Conservation (phyloP, 2,888 invertebrate species). For the Melanophora roralis region DNA sequence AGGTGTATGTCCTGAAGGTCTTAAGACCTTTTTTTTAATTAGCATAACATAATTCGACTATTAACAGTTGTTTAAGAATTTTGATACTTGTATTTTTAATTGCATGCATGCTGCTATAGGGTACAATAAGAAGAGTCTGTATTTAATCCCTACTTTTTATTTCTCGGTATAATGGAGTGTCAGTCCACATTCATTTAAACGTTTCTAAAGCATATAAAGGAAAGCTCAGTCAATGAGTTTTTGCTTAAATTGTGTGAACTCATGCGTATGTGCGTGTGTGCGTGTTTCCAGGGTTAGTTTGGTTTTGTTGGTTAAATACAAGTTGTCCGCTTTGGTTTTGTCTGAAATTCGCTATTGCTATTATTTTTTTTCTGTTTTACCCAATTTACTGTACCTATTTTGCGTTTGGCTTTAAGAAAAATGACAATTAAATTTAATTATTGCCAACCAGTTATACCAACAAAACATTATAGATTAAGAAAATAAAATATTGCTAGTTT, state of each 20-base stretch:
- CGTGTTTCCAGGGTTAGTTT: conserved; percentile 19
- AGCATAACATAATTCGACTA: too few relatives aligned
- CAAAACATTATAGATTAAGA: conserved; percentile 11
- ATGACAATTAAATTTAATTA: conserved; percentile 42
- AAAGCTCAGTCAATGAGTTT: conserved; percentile 10
- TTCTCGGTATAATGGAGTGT: conserved; percentile 21
- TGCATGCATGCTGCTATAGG: too few relatives aligned
- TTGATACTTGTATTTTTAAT: too few relatives aligned
- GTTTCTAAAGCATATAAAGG: conserved; percentile 17
- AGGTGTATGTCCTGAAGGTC: too few relatives aligned
- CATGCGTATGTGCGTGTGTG: not conserved
- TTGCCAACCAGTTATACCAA: conserved; percentile 27
- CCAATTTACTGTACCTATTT: not conserved
- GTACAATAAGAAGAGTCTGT: conserved; percentile 23
- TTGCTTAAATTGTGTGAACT: not conserved
- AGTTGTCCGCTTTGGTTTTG: conserved; percentile 43
- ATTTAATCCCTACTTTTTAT: conserved; percentile 25
- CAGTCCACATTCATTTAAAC: conserved; percentile 37
- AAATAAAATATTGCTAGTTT: conserved; percentile 12
- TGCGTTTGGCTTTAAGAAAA: conserved; percentile 34
- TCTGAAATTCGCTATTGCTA: conserved; percentile 11
- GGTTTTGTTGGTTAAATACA: conserved; percentile 47
- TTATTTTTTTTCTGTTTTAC: not conserved
- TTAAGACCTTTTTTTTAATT: too few relatives aligned
- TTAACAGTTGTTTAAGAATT: too few relatives aligned